Conservation (phyloP, 2,113 vertebrate genomes). For the Hippocampus zosterae region DNA sequence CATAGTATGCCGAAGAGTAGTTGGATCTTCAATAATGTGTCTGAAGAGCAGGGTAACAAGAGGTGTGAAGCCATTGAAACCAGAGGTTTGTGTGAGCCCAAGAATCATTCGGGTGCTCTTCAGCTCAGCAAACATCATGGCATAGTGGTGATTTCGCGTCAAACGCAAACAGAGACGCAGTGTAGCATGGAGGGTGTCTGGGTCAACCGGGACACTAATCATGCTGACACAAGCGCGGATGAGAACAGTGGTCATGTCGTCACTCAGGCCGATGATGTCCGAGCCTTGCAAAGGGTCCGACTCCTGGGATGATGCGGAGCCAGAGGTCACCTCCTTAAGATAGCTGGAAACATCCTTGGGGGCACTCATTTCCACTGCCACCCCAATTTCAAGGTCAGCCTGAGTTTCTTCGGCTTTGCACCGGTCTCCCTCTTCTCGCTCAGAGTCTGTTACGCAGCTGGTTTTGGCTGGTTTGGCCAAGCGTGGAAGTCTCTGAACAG, state of each 20-base stretch:
- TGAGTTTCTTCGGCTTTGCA: constrained; percentile 65
- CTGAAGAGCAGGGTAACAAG: constrained; percentile 89
- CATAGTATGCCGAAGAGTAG: constrained; percentile 89
- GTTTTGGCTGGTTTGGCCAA: constrained; percentile 77
- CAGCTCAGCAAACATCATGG: constrained; percentile 93
- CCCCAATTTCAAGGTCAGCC: constrained; percentile 62
- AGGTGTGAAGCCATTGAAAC: constrained; percentile 91
- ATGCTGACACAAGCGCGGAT: constrained; percentile 92
- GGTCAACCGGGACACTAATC: constrained; percentile 91
- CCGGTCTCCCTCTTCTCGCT: constrained; percentile 80
- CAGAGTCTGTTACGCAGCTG: constrained; percentile 77
- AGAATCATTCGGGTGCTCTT: constrained; percentile 92
- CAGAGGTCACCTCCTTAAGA: constrained; percentile 57
- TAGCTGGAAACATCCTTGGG: constrained; percentile 68
- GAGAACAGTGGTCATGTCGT: constrained; percentile 88
- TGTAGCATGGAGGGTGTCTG: constrained; percentile 90
- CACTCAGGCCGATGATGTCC: constrained; percentile 80
- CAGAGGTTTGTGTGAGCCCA: constrained; percentile 85
- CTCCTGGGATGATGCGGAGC: constrained; percentile 51
- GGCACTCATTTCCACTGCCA: constrained; percentile 67
- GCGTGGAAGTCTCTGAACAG: constrained; percentile 82
- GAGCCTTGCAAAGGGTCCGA: constrained; percentile 53
- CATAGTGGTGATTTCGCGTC: constrained; percentile 87
- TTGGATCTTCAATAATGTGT: constrained; percentile 91
- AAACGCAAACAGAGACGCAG: constrained; percentile 87